Percentiles rank a stretch among this genome's conserved stretches.
Evolutionary conservation across 2,113 vertebrate genomes (phyloP).

Genomic region (Pluvianellus socialis): DNA sequence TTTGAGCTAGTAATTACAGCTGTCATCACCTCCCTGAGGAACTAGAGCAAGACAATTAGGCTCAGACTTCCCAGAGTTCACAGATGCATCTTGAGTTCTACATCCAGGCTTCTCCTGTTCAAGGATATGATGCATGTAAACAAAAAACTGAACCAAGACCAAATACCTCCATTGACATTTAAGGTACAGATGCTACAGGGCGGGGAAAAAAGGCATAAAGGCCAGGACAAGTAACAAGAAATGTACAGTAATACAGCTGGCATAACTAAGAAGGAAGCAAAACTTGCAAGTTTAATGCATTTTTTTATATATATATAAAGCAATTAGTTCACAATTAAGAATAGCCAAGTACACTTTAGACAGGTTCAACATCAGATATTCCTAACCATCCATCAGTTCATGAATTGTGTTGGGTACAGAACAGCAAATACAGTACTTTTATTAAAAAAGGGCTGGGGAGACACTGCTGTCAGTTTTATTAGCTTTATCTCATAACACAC

Average conservation of each 20-base stretch:
- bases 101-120: not conserved
- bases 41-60: not conserved
- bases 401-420: not conserved
- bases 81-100: not conserved
- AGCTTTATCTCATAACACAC: not conserved
- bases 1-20: not conserved
- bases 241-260: not conserved
- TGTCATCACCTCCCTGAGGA: not conserved
- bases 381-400: not conserved
- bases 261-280: not conserved
- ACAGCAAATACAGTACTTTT: not conserved
- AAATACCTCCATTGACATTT: not conserved
- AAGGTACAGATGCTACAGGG: not conserved
- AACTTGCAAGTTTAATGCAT: not conserved
- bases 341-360: not conserved
- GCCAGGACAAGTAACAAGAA: not conserved
- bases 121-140: not conserved
- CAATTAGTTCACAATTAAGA: not conserved
- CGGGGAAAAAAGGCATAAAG: not conserved
- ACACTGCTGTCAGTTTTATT: not conserved
- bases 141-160: not conserved
- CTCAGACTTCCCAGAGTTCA: not conserved
- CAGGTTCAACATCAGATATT: not conserved
- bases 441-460: not conserved
- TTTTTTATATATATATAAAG: not conserved